phyloP scores from a whole-genome alignment of 2,888 invertebrate genomes.

The Cataglyphis rosenhaueri region DNA sequence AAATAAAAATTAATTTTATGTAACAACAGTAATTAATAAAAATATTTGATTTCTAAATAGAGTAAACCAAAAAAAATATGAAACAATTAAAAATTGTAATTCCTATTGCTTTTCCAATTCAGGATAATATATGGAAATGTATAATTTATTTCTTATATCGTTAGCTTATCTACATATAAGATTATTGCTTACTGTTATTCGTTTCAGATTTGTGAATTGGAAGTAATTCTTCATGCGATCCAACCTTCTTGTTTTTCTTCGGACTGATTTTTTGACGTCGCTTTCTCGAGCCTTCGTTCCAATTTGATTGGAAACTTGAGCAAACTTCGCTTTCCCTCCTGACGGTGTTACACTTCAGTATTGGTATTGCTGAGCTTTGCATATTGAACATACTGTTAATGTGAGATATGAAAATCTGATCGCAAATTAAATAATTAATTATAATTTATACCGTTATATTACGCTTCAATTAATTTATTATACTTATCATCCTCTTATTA shows the following conservation, averaged over 20 bases:
- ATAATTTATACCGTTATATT: background rate
- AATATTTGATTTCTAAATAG: background rate
- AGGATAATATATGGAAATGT: background rate
- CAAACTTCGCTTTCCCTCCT: constrained; percentile 46
- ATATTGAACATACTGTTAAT: constrained; percentile 44
- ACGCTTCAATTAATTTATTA: background rate
- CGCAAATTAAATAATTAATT: background rate
- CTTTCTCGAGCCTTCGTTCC: constrained; percentile 57
- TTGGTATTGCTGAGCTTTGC: constrained; percentile 69
- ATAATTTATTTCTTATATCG: background rate
- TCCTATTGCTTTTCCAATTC: background rate
- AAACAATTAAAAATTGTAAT: background rate
- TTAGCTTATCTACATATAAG: background rate
- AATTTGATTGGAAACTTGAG: constrained; percentile 52
- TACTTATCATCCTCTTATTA: background rate
- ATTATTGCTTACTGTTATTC: constrained; percentile 27
- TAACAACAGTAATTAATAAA: background rate
- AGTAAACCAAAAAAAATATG: background rate
- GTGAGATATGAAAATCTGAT: constrained; percentile 24
- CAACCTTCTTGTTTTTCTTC: constrained; percentile 43
- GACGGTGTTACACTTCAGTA: constrained; percentile 56
- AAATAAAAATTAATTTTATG: too few species aligned
- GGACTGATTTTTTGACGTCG: constrained; percentile 44
- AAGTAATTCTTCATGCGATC: constrained; percentile 35
- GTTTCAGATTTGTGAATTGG: constrained; percentile 6